Conservation (phyloP, 2,113 vertebrate genomes). For the Melanerpes aurifrons region DNA sequence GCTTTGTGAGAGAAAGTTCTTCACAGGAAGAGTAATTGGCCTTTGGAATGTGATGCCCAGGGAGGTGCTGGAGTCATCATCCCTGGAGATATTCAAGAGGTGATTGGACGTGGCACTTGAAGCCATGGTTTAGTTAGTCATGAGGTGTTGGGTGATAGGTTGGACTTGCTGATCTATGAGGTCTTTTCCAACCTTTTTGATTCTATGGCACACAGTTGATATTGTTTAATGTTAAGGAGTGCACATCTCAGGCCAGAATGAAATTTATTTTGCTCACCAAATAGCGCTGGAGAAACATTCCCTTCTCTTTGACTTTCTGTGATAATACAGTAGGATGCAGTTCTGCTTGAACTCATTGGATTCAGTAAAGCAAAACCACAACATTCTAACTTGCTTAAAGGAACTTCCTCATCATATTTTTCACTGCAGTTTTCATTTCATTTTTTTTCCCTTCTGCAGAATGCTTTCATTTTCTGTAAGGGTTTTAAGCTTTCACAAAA, state of each 20-base stretch:
- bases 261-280: neutral
- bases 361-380: neutral
- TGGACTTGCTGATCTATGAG: no score
- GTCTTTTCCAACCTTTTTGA: no score
- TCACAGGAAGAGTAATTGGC: no score
- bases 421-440: neutral
- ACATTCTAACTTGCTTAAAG: neutral
- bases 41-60: no score
- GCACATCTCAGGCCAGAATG: neutral
- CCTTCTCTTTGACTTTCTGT: neutral
- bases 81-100: no score
- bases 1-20: neutral
- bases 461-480: neutral
- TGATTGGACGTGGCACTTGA: no score
- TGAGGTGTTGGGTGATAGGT: no score
- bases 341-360: neutral
- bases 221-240: neutral
- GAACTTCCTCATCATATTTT: neutral
- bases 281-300: neutral
- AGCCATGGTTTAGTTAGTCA: no score
- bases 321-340: neutral
- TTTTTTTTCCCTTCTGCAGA: accelerated
- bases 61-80: no score
- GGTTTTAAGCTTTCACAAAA: neutral
- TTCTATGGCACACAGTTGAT: neutral